phyloP scores from a whole-genome alignment of 2,113 vertebrate genomes.

The Muscicapa adusta region DNA sequence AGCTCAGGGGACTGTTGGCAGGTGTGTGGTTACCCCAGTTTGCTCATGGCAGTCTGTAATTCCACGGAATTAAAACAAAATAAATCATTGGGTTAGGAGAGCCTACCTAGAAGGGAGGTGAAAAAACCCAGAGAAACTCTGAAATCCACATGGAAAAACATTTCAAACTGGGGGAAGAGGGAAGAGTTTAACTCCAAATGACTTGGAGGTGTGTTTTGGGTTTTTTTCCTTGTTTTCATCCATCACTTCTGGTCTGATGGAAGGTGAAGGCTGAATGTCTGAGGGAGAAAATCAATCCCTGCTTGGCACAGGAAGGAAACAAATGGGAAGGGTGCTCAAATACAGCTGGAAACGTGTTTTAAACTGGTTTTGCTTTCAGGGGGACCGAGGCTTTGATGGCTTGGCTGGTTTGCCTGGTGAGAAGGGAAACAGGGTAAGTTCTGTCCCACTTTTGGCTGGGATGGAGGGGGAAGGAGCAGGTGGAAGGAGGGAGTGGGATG shows the following conservation, averaged over 20 bases:
- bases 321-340: background rate
- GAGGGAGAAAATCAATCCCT: background rate
- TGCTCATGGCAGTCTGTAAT: background rate
- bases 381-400: constrained; percentile 95
- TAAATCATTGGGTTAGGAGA: background rate
- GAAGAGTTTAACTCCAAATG: background rate
- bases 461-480: background rate
- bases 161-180: background rate
- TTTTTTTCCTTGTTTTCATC: background rate
- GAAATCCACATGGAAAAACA: background rate
- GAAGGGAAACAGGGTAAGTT: constrained; percentile 93
- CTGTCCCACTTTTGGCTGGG: background rate
- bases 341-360: background rate
- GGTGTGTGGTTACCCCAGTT: background rate
- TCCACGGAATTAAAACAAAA: background rate
- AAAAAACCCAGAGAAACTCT: background rate
- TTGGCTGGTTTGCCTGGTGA: constrained; percentile 93
- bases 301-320: background rate
- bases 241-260: background rate
- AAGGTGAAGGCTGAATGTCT: background rate
- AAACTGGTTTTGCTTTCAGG: constrained; percentile 69
- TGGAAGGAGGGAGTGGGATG: background rate
- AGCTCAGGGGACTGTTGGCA: background rate
- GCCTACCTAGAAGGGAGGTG: background rate
- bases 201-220: background rate